A percentile compares a stretch with the other conserved stretches of the same genome.
Conservation (phyloP, 2,113 vertebrate genomes). For the Megaceryle torquata region DNA sequence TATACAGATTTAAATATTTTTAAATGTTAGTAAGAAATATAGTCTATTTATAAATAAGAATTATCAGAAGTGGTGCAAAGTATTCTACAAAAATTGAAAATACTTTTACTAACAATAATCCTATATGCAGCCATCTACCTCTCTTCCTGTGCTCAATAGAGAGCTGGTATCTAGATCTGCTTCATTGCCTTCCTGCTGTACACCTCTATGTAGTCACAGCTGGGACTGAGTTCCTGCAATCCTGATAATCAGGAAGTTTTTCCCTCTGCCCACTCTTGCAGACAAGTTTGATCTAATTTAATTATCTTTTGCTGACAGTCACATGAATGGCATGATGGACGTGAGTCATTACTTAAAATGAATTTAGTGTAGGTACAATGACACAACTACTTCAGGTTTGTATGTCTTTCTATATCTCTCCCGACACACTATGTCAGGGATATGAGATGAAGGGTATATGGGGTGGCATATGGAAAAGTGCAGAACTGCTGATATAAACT, state of each 20-base stretch:
- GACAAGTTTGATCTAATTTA: neutral
- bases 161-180: neutral
- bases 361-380: neutral
- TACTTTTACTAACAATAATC: neutral
- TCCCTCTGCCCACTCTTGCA: neutral
- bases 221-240: neutral
- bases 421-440: neutral
- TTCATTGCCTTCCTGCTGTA: neutral
- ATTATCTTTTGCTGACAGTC: neutral
- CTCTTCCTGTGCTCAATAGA: neutral
- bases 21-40: neutral
- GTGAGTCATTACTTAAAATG: neutral
- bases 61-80: neutral
- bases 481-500: neutral
- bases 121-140: neutral
- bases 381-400: neutral
- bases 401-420: neutral
- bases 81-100: neutral
- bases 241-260: neutral
- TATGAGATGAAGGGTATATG: accelerated
- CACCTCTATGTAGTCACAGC: neutral
- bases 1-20: neutral
- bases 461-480: neutral
- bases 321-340: neutral
- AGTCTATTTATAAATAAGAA: neutral